These are phyloP conservation scores for Mesopsocus fuscifrons DNA, from an alignment of 2,888 invertebrate species.

Conservation along the genomic window DNA sequence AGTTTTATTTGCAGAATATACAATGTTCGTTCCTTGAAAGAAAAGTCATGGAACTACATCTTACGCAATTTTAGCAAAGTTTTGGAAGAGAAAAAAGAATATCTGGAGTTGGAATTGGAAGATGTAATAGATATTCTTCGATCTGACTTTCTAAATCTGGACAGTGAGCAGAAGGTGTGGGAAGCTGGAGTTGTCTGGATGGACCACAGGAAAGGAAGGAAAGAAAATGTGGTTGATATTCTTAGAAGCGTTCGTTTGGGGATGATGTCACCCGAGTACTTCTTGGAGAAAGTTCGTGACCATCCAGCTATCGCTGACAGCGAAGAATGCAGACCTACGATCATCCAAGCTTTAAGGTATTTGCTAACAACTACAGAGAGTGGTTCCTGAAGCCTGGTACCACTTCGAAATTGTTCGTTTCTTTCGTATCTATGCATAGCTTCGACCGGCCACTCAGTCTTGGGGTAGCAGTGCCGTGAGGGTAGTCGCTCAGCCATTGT, in stretches of 20 bases:
- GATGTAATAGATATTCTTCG: conserved; percentile 59
- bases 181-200: conserved; percentile 76
- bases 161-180: conserved; percentile 76
- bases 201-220: conserved; percentile 35
- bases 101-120: conserved; percentile 40
- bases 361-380: neutral
- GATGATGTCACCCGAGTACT: conserved; percentile 72
- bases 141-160: conserved; percentile 69
- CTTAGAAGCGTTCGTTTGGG: conserved; percentile 67
- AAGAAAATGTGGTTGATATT: conserved; percentile 52
- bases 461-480: too few species aligned
- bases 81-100: conserved; percentile 50
- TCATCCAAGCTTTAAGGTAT: conserved; percentile 73
- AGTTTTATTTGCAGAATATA: too few species aligned
- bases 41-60: conserved; percentile 45
- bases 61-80: conserved; percentile 57
- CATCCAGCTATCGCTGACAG: conserved; percentile 70
- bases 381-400: neutral
- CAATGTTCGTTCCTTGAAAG: conserved; percentile 51
- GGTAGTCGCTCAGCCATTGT: too few species aligned
- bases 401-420: neutral
- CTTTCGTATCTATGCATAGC: too few species aligned
- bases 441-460: too few species aligned
- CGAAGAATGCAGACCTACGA: conserved; percentile 67
- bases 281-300: conserved; percentile 70